Percentiles rank a stretch among this genome's conserved stretches.
Evolutionary conservation across 2,888 invertebrate genomes (phyloP).

Genomic region (Scaptomyza caliginosa): DNA sequence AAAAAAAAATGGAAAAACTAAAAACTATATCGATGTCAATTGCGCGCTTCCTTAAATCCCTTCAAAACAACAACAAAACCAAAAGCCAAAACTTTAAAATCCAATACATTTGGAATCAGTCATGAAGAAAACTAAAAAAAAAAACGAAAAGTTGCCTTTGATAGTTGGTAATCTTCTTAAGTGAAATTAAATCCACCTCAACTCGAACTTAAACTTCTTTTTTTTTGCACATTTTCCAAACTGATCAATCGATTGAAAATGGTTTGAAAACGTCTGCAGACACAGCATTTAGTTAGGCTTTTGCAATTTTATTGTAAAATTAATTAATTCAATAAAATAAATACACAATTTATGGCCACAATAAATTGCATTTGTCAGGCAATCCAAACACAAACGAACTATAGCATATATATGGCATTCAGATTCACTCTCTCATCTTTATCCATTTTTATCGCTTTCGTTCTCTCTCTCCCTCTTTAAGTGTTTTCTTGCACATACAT

Average conservation of each 20-base stretch:
- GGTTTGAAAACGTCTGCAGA: background rate
- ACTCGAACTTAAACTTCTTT: background rate
- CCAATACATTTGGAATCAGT: background rate
- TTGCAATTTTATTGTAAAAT: constrained; percentile 62
- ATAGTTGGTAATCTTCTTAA: background rate
- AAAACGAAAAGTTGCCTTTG: too few species aligned
- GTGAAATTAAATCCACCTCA: background rate
- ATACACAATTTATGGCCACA: constrained; percentile 64
- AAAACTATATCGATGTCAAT: background rate
- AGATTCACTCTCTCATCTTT: constrained; percentile 5
- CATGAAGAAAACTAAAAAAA: background rate
- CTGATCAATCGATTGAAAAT: background rate
- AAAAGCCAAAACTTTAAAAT: background rate
- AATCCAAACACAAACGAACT: constrained; percentile 2
- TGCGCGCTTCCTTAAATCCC: background rate
- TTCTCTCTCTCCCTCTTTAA: background rate
- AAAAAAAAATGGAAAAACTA: background rate
- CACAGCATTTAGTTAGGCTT: constrained; percentile 2
- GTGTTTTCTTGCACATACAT: constrained; percentile 45
- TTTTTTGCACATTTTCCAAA: background rate
- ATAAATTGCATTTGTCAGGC: constrained; percentile 58
- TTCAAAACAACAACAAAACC: too few species aligned
- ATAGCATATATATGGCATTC: constrained; percentile 17
- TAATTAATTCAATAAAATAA: constrained; percentile 72
- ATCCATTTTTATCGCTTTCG: background rate